phyloP scores from a whole-genome alignment of 2,888 invertebrate species.

The Penaeus monodon region DNA sequence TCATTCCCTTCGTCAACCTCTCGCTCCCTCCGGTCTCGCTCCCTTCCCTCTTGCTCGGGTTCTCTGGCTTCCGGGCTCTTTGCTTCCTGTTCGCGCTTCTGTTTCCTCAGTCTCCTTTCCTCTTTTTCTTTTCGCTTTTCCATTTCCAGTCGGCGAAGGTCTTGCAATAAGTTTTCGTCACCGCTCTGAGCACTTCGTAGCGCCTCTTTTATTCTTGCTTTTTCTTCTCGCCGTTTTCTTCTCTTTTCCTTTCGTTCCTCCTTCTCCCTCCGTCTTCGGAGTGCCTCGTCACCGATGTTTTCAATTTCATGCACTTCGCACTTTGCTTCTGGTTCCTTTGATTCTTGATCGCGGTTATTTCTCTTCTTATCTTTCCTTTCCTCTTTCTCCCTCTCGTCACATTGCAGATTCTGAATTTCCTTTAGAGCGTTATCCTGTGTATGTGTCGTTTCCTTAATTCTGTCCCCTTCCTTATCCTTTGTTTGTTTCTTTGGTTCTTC shows the following conservation, averaged over 20 bases:
- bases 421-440: too few species aligned
- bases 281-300: background rate
- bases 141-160: background rate
- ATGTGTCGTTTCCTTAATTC: background rate
- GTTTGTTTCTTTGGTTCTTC: background rate
- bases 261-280: too few species aligned
- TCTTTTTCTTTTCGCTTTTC: background rate
- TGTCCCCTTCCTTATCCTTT: constrained; percentile 2
- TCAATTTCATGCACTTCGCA: background rate
- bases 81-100: background rate
- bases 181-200: background rate
- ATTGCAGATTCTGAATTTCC: too few species aligned
- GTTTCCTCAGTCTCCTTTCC: background rate
- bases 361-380: background rate
- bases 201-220: constrained; percentile 1
- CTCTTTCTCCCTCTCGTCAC: background rate
- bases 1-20: background rate
- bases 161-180: too few species aligned
- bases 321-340: background rate
- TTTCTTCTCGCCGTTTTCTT: background rate
- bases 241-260: background rate
- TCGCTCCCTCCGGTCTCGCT: background rate
- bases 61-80: background rate
- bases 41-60: background rate
- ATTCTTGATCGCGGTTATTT: background rate